Evolutionary conservation across 2,888 invertebrate genomes (phyloP).

Genomic region (Chrysolina haemoptera): DNA sequence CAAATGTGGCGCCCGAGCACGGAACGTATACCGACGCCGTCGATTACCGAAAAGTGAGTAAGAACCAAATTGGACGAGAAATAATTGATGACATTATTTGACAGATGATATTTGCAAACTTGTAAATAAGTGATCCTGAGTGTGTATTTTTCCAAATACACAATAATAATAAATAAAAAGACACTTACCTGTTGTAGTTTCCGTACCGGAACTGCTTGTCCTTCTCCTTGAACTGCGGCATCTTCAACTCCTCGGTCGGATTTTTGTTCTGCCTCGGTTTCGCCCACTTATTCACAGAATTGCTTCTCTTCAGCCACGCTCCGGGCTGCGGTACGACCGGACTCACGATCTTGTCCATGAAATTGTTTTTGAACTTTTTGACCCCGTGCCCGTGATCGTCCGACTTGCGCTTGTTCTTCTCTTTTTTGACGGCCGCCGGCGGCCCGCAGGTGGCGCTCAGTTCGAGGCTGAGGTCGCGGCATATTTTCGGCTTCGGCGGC

Average conservation of each 20-base stretch:
- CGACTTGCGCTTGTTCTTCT: slow-evolving; percentile 74
- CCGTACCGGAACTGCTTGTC: slow-evolving; percentile 92
- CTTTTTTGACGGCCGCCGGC: slow-evolving; percentile 63
- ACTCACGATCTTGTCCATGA: slow-evolving; percentile 91
- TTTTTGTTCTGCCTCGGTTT: slow-evolving; percentile 68
- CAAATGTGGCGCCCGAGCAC: too few species aligned
- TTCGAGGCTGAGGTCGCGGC: slow-evolving; percentile 9
- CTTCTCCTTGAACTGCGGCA: slow-evolving; percentile 81
- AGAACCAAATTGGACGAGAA: too few species aligned
- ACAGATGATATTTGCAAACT: too few species aligned
- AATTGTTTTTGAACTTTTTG: slow-evolving; percentile 78
- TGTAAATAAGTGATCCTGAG: too few species aligned
- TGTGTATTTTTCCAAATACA: too few species aligned
- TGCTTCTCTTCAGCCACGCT: slow-evolving; percentile 80
- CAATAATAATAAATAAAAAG: not conserved
- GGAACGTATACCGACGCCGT: too few species aligned
- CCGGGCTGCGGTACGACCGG: slow-evolving; percentile 93
- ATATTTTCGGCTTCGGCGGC: not conserved
- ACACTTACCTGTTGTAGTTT: slow-evolving; percentile 87
- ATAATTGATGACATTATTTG: too few species aligned
- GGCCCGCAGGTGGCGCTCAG: not conserved
- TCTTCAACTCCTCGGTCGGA: slow-evolving; percentile 59
- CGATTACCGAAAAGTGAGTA: too few species aligned
- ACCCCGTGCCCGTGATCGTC: slow-evolving; percentile 71
- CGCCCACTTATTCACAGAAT: slow-evolving; percentile 64